Evolutionary conservation across 2,113 vertebrate species (phyloP).

Genomic region (Scomber colias): DNA sequence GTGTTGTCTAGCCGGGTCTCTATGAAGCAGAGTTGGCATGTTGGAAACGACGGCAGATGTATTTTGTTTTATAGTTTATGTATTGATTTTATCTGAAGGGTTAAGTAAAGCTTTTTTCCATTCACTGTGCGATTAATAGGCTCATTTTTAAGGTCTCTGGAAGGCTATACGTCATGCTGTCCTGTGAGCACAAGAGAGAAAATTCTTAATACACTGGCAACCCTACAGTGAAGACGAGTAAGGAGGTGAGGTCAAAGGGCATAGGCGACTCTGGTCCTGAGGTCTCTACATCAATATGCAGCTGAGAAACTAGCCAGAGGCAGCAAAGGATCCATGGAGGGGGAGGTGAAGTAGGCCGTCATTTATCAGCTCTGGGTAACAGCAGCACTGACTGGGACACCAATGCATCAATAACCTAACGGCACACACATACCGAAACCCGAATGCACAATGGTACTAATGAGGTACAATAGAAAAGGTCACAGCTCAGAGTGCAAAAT

Average conservation of each 20-base stretch:
- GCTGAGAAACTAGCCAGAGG: constrained; percentile 51
- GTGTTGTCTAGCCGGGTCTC: constrained; percentile 33
- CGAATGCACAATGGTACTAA: constrained; percentile 58
- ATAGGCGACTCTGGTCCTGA: constrained; percentile 28
- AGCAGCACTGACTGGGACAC: constrained; percentile 58
- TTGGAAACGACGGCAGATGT: constrained; percentile 31
- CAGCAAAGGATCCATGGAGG: constrained; percentile 47
- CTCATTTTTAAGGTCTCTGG: constrained; percentile 16
- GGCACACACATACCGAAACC: constrained; percentile 35
- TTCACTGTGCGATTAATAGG: constrained; percentile 20
- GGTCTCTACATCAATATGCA: constrained; percentile 58
- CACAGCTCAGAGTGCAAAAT: constrained; percentile 42
- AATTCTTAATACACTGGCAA: constrained; percentile 17
- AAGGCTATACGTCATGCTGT: constrained; percentile 31
- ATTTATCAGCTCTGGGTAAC: constrained; percentile 74
- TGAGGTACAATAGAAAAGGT: constrained; percentile 75
- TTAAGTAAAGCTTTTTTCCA: constrained; percentile 3
- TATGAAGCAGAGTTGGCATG: constrained; percentile 32
- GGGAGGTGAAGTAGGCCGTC: constrained; percentile 35
- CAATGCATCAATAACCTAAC: constrained; percentile 65
- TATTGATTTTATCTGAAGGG: constrained; percentile 17
- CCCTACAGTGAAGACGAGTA: constrained; percentile 35
- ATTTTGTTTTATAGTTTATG: background rate
- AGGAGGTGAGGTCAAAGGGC: constrained; percentile 60
- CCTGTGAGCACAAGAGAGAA: constrained; percentile 8